Percentiles rank a stretch among this genome's conserved stretches.
Conservation (phyloP, 2,113 vertebrate species). For the Suncus etruscus region DNA sequence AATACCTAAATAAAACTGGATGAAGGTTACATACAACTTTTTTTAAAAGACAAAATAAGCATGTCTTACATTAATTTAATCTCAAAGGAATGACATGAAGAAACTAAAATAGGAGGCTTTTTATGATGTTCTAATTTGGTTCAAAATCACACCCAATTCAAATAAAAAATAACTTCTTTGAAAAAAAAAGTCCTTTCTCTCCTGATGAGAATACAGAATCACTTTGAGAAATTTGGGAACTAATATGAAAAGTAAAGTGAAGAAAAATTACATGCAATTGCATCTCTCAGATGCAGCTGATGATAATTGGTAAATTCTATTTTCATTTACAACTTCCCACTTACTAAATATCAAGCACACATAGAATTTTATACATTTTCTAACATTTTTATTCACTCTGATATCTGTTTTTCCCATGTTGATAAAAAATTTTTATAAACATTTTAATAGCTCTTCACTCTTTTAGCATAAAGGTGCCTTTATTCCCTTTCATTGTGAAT, state of each 20-base stretch:
- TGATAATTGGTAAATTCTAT: constrained; percentile 9
- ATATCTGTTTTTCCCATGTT: not conserved
- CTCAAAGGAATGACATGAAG: constrained; percentile 39
- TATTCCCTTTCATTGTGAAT: constrained; percentile 16
- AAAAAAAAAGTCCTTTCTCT: not conserved
- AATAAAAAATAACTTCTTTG: constrained; percentile 53
- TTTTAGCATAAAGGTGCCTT: constrained; percentile 17
- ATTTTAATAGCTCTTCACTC: constrained; percentile 32
- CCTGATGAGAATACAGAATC: constrained; percentile 10
- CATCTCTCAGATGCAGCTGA: constrained; percentile 12
- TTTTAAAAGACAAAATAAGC: not conserved
- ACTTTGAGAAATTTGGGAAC: constrained; percentile 49
- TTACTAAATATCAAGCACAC: not conserved
- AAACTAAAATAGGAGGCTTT: not conserved
- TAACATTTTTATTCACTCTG: not conserved
- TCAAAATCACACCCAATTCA: constrained; percentile 53
- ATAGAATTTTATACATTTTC: constrained; percentile 8
- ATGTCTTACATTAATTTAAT: not conserved
- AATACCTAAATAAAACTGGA: not conserved
- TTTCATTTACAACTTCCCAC: constrained; percentile 1
- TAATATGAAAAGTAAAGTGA: constrained; percentile 24
- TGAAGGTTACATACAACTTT: not conserved
- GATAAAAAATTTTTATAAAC: constrained; percentile 30
- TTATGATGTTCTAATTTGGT: constrained; percentile 54
- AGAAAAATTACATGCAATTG: constrained; percentile 2